Percentiles rank a stretch among this genome's conserved stretches.
Conservation (phyloP, 2,797 vertebrate species). For the Melanotaenia maccullochi region DNA sequence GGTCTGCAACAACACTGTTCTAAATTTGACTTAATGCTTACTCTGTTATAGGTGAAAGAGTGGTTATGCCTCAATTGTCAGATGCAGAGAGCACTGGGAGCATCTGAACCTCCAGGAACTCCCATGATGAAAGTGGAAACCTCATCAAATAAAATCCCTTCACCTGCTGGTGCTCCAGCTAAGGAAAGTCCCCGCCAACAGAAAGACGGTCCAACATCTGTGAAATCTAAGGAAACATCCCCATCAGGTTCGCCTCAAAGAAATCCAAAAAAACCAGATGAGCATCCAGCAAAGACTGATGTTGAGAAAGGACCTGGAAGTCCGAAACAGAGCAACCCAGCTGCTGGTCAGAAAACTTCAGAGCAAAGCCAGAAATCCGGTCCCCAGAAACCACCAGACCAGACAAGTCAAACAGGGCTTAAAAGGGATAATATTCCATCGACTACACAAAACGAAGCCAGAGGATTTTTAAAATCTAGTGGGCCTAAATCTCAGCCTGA, state of each 20-base stretch:
- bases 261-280: conserved; percentile 38
- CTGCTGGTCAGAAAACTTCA: conserved; percentile 65
- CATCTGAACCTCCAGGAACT: conserved; percentile 81
- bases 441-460: conserved; percentile 51
- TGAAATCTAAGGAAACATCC: conserved; percentile 58
- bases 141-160: conserved; percentile 65
- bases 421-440: conserved; percentile 68
- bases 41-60: conserved; percentile 71
- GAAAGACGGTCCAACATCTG: conserved; percentile 46
- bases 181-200: conserved; percentile 49
- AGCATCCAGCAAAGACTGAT: conserved; percentile 70
- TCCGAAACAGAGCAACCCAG: conserved; percentile 52
- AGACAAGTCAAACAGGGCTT: conserved; percentile 48
- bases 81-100: conserved; percentile 92
- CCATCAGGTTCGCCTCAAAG: conserved; percentile 60
- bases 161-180: conserved; percentile 31
- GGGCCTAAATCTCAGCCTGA: conserved; percentile 79
- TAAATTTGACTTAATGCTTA: conserved; percentile 13
- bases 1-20: neutral
- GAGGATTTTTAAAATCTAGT: conserved; percentile 57
- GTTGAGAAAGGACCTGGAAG: conserved; percentile 66
- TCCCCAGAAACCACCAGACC: conserved; percentile 62
- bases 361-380: conserved; percentile 67
- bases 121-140: conserved; percentile 72
- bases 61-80: conserved; percentile 99